phyloP scores from a whole-genome alignment of 2,797 vertebrate species.

The Cephalopachus bancanus region DNA sequence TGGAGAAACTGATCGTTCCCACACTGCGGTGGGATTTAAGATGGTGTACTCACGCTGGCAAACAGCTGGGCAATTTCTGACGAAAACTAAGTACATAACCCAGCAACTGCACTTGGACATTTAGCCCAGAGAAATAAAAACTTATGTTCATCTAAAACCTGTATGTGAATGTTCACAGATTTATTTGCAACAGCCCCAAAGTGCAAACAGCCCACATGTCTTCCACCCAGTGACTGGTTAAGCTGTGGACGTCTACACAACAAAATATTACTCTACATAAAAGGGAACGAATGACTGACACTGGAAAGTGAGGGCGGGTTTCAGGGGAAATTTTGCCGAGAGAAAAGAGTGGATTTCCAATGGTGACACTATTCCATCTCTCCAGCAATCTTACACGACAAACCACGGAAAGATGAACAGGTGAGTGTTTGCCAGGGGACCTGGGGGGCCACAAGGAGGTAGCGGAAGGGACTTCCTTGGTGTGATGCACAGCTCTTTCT shows the following conservation, averaged over 20 bases:
- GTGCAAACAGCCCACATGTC: too few relatives aligned
- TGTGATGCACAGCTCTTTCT: neutral
- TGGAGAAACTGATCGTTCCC: rapidly evolving
- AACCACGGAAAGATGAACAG: neutral
- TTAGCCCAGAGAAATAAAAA: too few relatives aligned
- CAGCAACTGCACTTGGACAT: neutral
- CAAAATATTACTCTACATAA: neutral
- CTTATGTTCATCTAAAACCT: too few relatives aligned
- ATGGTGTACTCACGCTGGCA: too few relatives aligned
- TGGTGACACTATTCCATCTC: neutral
- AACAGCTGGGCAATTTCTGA: neutral
- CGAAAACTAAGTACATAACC: too few relatives aligned
- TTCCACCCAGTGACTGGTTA: too few relatives aligned
- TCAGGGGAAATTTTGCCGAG: neutral
- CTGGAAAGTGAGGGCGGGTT: rapidly evolving
- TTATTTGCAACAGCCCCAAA: neutral
- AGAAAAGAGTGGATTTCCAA: neutral
- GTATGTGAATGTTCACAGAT: too few relatives aligned
- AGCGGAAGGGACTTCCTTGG: neutral
- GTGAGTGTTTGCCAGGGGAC: neutral
- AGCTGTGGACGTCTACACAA: rapidly evolving
- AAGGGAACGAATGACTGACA: neutral
- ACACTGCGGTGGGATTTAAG: too few relatives aligned
- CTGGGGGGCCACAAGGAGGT: neutral
- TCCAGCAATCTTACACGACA: neutral